Evolutionary conservation across 2,888 invertebrate species (phyloP).

Genomic region (Pheosia gnoma): DNA sequence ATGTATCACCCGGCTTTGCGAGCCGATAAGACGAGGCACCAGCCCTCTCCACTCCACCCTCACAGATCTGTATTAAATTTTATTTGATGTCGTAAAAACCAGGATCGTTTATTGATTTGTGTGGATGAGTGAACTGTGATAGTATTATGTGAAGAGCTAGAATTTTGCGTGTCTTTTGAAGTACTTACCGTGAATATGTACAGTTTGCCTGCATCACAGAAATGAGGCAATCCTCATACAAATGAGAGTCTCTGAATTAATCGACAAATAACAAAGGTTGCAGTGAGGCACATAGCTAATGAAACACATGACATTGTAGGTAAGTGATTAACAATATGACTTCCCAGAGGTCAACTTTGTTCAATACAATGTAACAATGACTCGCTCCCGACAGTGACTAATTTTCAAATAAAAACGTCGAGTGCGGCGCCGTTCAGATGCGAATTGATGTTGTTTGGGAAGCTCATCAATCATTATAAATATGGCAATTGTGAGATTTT

Average conservation of each 20-base stretch:
- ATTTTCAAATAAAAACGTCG: constrained; percentile 2
- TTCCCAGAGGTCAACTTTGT: neutral
- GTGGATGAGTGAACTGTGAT: neutral
- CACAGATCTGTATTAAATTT: neutral
- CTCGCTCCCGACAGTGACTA: neutral
- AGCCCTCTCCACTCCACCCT: neutral
- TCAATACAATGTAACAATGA: neutral
- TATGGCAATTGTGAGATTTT: neutral
- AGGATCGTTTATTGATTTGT: constrained; percentile 5
- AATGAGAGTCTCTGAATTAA: too few species aligned
- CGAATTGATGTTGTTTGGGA: neutral
- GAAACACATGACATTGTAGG: too few species aligned
- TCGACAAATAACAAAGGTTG: too few species aligned
- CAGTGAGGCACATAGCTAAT: too few species aligned
- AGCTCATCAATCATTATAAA: constrained; percentile 1
- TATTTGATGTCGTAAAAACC: constrained; percentile 4
- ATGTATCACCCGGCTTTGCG: neutral
- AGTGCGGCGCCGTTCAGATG: neutral
- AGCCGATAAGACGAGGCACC: constrained; percentile 1
- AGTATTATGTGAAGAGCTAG: neutral
- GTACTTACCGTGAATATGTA: neutral
- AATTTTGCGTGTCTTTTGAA: neutral
- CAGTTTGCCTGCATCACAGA: too few species aligned
- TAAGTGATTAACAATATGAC: too few species aligned
- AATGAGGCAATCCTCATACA: too few species aligned